phyloP scores from a whole-genome alignment of 2,113 vertebrate genomes.

The Hylia prasina region DNA sequence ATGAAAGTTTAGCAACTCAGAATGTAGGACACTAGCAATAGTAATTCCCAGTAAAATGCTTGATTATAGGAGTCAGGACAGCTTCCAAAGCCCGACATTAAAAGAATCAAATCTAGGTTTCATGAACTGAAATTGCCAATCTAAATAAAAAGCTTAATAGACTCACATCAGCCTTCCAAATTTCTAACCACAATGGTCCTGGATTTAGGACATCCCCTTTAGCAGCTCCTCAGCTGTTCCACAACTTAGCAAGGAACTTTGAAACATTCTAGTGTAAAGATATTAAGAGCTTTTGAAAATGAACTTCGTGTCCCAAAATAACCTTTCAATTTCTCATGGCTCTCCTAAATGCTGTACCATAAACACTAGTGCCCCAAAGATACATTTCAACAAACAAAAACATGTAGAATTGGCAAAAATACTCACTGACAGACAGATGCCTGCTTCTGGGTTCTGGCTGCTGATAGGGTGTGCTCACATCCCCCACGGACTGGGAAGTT shows the following conservation, averaged over 20 bases:
- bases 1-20: not conserved
- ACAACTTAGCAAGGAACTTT: not conserved
- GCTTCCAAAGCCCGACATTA: not conserved
- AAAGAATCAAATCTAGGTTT: not conserved
- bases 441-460: slow-evolving; percentile 87
- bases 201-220: slow-evolving; percentile 33
- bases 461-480: slow-evolving; percentile 85
- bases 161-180: slow-evolving; percentile 17
- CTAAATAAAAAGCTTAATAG: slow-evolving; percentile 43
- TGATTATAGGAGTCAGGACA: not conserved
- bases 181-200: slow-evolving; percentile 36
- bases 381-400: not conserved
- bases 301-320: slow-evolving; percentile 16
- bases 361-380: not conserved
- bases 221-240: slow-evolving; percentile 44
- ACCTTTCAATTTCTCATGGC: slow-evolving; percentile 14
- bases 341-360: not conserved
- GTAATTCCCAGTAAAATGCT: not conserved
- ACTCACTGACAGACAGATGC: slow-evolving; percentile 92
- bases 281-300: not conserved
- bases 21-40: not conserved
- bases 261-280: slow-evolving; percentile 18
- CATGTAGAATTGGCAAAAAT: not conserved
- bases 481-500: slow-evolving; percentile 90
- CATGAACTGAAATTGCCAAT: slow-evolving; percentile 25